Evolutionary conservation across 2,888 invertebrate genomes (phyloP).

Genomic region (Autographa gamma): DNA sequence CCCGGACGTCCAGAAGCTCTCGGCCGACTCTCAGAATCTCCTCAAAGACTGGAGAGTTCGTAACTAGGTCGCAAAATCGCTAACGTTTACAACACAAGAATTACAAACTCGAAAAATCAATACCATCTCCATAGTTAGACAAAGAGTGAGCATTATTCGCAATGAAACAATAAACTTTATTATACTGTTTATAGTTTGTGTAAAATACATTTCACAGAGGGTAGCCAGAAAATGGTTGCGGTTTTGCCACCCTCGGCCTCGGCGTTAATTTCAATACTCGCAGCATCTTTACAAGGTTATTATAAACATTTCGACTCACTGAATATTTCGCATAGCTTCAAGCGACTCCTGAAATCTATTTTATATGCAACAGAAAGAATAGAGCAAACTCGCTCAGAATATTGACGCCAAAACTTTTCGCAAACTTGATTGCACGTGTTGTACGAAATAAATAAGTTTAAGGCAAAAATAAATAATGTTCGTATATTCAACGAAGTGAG

Average conservation of each 20-base stretch:
- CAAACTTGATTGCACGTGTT: background rate
- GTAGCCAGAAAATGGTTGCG: constrained; percentile 36
- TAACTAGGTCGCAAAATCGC: constrained; percentile 8
- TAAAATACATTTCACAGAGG: constrained; percentile 45
- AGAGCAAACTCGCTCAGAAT: background rate
- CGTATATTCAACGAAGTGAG: constrained; percentile 27
- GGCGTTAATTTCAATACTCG: constrained; percentile 29
- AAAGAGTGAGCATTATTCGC: constrained; percentile 27
- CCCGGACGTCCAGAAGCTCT: background rate
- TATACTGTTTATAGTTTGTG: constrained; percentile 27
- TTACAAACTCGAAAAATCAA: constrained; percentile 24
- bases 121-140: constrained; percentile 18
- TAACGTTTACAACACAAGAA: background rate
- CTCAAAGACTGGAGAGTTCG: background rate
- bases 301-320: constrained; percentile 24
- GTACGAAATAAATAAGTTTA: background rate
- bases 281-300: constrained; percentile 12
- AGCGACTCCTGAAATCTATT: background rate
- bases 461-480: constrained; percentile 14
- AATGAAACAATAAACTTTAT: constrained; percentile 35
- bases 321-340: constrained; percentile 6
- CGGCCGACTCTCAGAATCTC: background rate
- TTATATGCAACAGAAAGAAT: background rate
- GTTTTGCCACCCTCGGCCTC: constrained; percentile 37
- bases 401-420: background rate